These are phyloP conservation scores for Rhinichthys osculus DNA, from an alignment of 2,797 vertebrate species.

Conservation along the genomic window DNA sequence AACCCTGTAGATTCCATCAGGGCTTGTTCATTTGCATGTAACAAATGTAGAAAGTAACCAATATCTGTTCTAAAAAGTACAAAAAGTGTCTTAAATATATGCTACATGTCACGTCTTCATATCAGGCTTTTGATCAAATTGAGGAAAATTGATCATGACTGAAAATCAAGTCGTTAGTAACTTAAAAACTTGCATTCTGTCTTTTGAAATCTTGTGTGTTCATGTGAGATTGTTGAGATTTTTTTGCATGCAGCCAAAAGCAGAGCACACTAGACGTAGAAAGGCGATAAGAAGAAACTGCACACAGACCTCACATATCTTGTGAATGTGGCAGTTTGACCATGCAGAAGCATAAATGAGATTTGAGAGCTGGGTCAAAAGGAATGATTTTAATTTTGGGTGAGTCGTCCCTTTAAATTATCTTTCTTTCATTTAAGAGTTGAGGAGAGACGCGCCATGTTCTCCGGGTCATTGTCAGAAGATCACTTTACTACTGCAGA, in stretches of 20 bases:
- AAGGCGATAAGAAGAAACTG: neutral
- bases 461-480: slow-evolving; percentile 83
- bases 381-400: neutral
- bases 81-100: neutral
- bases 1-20: neutral
- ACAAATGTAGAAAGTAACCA: neutral
- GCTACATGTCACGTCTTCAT: neutral
- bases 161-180: no score
- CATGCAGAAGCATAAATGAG: neutral
- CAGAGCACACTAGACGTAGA: neutral
- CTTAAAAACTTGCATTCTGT: neutral
- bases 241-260: neutral
- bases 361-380: neutral
- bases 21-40: neutral
- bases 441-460: slow-evolving; percentile 54
- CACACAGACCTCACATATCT: neutral
- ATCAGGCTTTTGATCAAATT: neutral
- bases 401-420: neutral
- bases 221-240: neutral
- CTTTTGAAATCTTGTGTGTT: neutral
- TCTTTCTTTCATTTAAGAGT: slow-evolving; percentile 46
- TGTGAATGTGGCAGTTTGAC: neutral
- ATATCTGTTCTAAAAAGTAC: neutral
- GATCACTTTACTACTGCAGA: slow-evolving; percentile 86
- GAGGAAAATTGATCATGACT: neutral